These are phyloP conservation scores for Brachionichthys hirsutus DNA, from an alignment of 2,113 vertebrate species.

Conservation along the genomic window DNA sequence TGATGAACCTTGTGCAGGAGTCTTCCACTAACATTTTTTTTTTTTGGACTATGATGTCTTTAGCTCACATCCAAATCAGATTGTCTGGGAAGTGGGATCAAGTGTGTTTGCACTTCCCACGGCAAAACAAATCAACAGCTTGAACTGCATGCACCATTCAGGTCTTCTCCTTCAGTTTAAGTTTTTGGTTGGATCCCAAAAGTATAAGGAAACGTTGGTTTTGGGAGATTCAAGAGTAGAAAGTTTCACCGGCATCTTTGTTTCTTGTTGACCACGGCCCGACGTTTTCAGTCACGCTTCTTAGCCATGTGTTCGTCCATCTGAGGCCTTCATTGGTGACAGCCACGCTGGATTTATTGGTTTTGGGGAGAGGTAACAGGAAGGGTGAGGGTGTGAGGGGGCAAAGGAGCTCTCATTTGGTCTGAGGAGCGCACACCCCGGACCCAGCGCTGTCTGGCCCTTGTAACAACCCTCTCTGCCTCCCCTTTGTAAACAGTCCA, in stretches of 20 bases:
- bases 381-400: neutral
- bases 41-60: too few species aligned
- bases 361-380: constrained; percentile 16
- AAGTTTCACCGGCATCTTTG: too few species aligned
- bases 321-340: constrained; percentile 35
- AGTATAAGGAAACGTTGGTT: too few species aligned
- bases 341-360: constrained; percentile 35
- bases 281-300: constrained; percentile 8
- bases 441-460: constrained; percentile 48
- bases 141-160: too few species aligned
- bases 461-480: constrained; percentile 52
- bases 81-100: neutral
- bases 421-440: constrained; percentile 50
- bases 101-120: constrained; percentile 19
- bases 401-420: constrained; percentile 55
- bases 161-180: too few species aligned
- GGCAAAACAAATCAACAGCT: too few species aligned
- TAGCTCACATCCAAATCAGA: too few species aligned
- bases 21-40: too few species aligned
- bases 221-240: too few species aligned
- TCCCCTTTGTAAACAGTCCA: constrained; percentile 74
- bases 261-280: too few species aligned
- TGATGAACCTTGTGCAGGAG: too few species aligned
- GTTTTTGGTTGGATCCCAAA: too few species aligned
- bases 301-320: constrained; percentile 22